phyloP scores from a whole-genome alignment of 2,888 invertebrate species.

The Cosmorhoe ocellata region DNA sequence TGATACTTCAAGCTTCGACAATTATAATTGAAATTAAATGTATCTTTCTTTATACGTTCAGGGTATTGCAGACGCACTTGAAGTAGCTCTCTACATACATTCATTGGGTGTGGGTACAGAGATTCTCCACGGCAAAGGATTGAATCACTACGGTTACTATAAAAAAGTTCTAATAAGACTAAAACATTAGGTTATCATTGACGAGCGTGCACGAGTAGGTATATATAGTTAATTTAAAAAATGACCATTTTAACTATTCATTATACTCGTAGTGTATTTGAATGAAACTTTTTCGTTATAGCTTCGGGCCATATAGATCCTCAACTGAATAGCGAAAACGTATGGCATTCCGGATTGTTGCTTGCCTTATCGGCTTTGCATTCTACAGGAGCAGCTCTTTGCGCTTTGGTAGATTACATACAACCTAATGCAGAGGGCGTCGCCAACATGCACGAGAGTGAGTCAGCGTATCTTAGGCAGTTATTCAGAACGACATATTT shows the following conservation, averaged over 20 bases:
- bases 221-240: no score
- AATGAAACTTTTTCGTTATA: constrained; percentile 34
- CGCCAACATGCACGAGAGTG: constrained; percentile 57
- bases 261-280: no score
- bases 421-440: constrained; percentile 42
- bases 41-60: constrained; percentile 33
- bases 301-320: constrained; percentile 72
- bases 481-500: no score
- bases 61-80: constrained; percentile 61
- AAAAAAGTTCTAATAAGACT: no score
- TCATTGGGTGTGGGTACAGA: constrained; percentile 67
- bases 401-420: constrained; percentile 56
- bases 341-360: constrained; percentile 63
- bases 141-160: constrained; percentile 63
- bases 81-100: constrained; percentile 67
- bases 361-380: constrained; percentile 52
- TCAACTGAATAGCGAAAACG: constrained; percentile 58
- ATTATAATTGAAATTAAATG: background rate
- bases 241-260: no score
- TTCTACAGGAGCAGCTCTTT: constrained; percentile 54
- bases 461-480: constrained; percentile 15
- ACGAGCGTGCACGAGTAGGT: no score
- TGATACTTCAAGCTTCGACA: background rate
- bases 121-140: constrained; percentile 68
- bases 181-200: no score